Base-by-base conservation (phyloP, 2,797 vertebrate species). In the Poecilia picta region DNA sequence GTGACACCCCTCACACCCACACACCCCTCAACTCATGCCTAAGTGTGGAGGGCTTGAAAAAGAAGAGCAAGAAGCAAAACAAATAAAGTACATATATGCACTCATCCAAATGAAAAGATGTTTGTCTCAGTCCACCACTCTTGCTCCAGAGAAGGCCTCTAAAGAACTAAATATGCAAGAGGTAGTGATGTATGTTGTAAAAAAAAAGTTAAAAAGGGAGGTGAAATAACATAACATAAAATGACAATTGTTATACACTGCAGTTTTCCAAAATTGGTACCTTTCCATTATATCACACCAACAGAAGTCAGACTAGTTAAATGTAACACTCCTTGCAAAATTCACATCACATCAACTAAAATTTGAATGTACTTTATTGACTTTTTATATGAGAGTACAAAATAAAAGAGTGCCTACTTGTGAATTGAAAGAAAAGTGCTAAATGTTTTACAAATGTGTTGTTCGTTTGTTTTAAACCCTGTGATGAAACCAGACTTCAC, bases 1-100 rank as follows among this genome's bases (percentile, higher is more conserved):
- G 89, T 94, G 93, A 89, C 91, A 93, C 91, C 89, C 87, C 79
- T 53, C 80, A 91, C 91, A 72, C 89, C 89, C 89, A 92, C 89
- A 87, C 90, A 89, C 47, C 68, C 82, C 89, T 92, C 87, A 91
- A 87, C 89, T 92, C 86, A 85, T 83, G 88, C 83, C 89, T 81
- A 76, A 88, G 87, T 92, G 71, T 55, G 80, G 66, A 86, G 76
- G 85, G 74, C 76, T 71, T 74, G 77, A 75, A 74, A 73, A 77
- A 70, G 82, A 51, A 77, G 80, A 75, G 75, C 59, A 62, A 86
- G 83, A 91, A 89, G 85, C 62, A 92, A 89, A 91, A 84, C 87
- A 82, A 88, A 77, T 77, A 83, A 88, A 86, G 85, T 89, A 83
- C 84, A 79, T 87, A 87, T 87, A 92, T 81, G 82, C 81, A 85